Evolutionary conservation across 2,113 vertebrate genomes (phyloP).

Genomic region (Aleadryas rufinucha): DNA sequence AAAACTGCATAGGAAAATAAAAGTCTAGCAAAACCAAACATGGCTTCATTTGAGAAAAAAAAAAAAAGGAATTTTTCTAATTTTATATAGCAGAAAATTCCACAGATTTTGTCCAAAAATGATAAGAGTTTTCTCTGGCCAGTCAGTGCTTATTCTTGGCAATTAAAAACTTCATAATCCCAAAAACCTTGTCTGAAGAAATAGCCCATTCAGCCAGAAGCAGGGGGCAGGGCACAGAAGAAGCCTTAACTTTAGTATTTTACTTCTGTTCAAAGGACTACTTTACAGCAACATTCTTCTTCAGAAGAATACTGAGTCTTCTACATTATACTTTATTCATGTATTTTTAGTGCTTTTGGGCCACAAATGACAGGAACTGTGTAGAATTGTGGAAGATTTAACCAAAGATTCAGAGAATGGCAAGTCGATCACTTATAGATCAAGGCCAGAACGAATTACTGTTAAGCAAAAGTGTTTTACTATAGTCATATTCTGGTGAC

Average conservation of each 20-base stretch:
- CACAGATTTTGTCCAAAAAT: neutral
- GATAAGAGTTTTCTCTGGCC: neutral
- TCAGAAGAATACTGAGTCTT: neutral
- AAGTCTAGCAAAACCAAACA: neutral
- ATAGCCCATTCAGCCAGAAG: neutral
- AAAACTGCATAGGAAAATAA: neutral
- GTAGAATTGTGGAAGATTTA: neutral
- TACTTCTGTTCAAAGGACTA: neutral
- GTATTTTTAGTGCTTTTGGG: neutral
- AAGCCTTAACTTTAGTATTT: neutral
- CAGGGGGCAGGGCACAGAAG: accelerated
- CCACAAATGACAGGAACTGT: neutral
- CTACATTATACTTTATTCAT: neutral
- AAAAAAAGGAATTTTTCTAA: neutral
- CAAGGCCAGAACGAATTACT: neutral
- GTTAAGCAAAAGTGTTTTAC: neutral
- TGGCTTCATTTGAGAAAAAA: neutral
- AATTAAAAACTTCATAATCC: neutral
- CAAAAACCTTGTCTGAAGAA: neutral
- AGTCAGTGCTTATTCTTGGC: neutral
- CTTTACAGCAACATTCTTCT: neutral
- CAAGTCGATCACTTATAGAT: neutral
- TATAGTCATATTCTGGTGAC: neutral
- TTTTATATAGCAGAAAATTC: neutral
- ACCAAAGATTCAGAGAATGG: neutral